These are phyloP conservation scores for Eurystomus gularis DNA, from an alignment of 2,113 vertebrate species.

Conservation along the genomic window DNA sequence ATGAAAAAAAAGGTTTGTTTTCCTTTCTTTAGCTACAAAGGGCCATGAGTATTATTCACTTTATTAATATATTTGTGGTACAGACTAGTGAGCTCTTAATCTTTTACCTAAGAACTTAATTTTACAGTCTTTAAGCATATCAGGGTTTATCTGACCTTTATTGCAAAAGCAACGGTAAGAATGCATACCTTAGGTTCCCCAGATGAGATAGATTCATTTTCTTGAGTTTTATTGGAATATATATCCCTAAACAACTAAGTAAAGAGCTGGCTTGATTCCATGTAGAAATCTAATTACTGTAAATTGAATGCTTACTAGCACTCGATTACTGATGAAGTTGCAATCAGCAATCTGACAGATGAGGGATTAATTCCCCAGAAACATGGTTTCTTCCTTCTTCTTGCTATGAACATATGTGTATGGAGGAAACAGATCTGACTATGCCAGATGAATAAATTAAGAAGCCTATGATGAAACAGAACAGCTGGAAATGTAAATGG, in stretches of 20 bases:
- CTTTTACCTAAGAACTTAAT: neutral
- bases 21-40: neutral
- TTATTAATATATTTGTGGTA: neutral
- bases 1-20: neutral
- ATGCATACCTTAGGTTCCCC: neutral
- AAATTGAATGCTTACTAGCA: neutral
- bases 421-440: neutral
- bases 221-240: neutral
- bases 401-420: neutral
- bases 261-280: neutral
- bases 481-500: slow-evolving; percentile 49
- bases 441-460: slow-evolving; percentile 31
- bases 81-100: neutral
- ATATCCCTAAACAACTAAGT: neutral
- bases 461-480: slow-evolving; percentile 3
- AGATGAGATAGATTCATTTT: neutral
- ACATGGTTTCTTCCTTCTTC: neutral
- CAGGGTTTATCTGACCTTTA: neutral
- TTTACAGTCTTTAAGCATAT: neutral
- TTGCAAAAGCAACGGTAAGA: neutral
- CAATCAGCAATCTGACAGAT: slow-evolving; percentile 2
- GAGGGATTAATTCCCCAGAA: slow-evolving; percentile 10
- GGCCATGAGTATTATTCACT: neutral
- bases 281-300: neutral
- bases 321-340: neutral